phyloP scores from a whole-genome alignment of 2,797 vertebrate genomes.

The Acipenser ruthenus region DNA sequence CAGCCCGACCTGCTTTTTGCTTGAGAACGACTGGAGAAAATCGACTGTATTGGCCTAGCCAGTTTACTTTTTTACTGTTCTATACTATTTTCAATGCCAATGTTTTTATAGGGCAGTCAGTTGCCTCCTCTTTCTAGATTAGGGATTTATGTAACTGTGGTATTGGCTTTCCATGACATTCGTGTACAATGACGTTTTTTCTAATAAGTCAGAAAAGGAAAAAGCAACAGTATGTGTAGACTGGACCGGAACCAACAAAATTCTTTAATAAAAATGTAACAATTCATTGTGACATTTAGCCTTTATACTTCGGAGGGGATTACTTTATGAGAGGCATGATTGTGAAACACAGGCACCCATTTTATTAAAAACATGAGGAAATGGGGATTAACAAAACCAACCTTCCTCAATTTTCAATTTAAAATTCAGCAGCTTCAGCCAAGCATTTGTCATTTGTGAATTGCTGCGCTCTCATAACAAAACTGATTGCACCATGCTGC shows the following conservation, averaged over 20 bases:
- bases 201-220: slow-evolving; percentile 19
- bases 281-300: slow-evolving; percentile 44
- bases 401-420: slow-evolving; percentile 63
- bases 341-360: slow-evolving; percentile 55
- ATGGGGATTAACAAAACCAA: slow-evolving; percentile 65
- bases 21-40: too few relatives aligned
- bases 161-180: slow-evolving; percentile 6
- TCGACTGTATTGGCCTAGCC: neutral
- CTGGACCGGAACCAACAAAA: slow-evolving; percentile 38
- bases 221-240: slow-evolving; percentile 28
- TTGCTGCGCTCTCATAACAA: slow-evolving; percentile 43
- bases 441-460: slow-evolving; percentile 51
- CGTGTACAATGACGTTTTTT: slow-evolving; percentile 9
- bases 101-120: neutral
- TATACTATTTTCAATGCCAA: slow-evolving; percentile 4
- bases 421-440: slow-evolving; percentile 51
- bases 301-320: slow-evolving; percentile 44
- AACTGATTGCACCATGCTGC: neutral
- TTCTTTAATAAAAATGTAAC: slow-evolving; percentile 33
- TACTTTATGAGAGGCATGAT: slow-evolving; percentile 41
- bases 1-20: too few relatives aligned
- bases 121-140: slow-evolving; percentile 25
- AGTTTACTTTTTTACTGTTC: neutral
- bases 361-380: slow-evolving; percentile 68
- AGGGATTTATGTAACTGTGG: neutral